Evolutionary conservation across 2,888 invertebrate species (phyloP), one percentile per base, ranked within the genome.

Genomic region (Drosophila austrosaltans): DNA sequence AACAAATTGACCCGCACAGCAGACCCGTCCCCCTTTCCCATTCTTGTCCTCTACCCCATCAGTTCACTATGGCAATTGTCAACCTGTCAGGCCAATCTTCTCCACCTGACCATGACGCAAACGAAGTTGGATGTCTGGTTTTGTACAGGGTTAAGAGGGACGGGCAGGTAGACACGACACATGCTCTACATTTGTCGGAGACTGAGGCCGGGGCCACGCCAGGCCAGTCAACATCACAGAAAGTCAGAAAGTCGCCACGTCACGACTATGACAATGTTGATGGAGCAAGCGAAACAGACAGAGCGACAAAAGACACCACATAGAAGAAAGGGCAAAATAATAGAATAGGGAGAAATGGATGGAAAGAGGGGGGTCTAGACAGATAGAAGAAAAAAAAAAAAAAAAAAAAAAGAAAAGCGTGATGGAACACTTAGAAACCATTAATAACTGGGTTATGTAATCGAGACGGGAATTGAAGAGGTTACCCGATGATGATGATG

Each of bases 361-460:
- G 42, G 48, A 54, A 39, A 57, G 57, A 30, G 58, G 12, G 22
- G 44, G 53, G 56, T 65, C 28, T 25, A 58, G 66, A 62, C 22
- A 53, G 59, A 32, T 48, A 44, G 32, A 48, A 22, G 22, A 16
- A 16, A 16, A 16, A 16, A 16, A 16, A n/a, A n/a, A 16, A 16
- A 16, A 16, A 16, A 16, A 16, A 16, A 16, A 16, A 16, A 16
- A 16, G 16, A 16, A 25, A 48, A 59, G 66, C 72, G 72, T 72
- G 72, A 72, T 48, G 72, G 72, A 72, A 63, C 72, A 73, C 73
- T 73, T 73, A 57, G 66, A 82, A 79, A 63, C 83, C 86, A 83
- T 83, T 83, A 85, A 83, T 82, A 83, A 82, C 83, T 77, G 75
- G 81, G 77, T 82, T 81, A 83, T 83, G 82, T 72, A 79, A 86